phyloP scores from a whole-genome alignment of 2,888 invertebrate genomes.

The Digitonthophagus gazella region DNA sequence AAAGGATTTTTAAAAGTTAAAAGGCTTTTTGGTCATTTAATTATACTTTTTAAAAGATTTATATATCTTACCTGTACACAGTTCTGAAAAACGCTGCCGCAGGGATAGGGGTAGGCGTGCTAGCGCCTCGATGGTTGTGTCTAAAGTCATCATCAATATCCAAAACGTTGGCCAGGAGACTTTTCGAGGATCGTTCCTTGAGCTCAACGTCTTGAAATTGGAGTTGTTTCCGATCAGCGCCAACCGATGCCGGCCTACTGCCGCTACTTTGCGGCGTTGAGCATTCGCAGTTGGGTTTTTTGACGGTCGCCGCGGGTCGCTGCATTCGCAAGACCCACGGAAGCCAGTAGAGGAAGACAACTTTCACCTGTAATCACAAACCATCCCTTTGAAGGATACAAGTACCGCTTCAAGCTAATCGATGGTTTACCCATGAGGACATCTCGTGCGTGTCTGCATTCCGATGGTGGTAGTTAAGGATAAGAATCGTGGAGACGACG shows the following conservation, averaged over 20 bases:
- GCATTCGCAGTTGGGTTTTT: conserved; percentile 28
- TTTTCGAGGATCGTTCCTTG: conserved; percentile 78
- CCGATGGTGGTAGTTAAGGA: conserved; percentile 96
- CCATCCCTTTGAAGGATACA: too few relatives aligned
- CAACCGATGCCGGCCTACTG: conserved; percentile 55
- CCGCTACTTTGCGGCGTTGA: conserved; percentile 45
- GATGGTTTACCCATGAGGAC: conserved; percentile 95
- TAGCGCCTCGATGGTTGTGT: conserved; percentile 68
- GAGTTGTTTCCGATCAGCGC: conserved; percentile 48
- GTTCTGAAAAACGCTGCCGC: conserved; percentile 68
- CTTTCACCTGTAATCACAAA: conserved; percentile 68
- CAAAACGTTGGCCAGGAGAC: conserved; percentile 92
- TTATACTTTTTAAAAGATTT: not conserved
- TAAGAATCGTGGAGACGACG: conserved; percentile 95
- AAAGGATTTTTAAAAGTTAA: not conserved
- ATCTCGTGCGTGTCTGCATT: conserved; percentile 96
- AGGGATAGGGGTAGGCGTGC: conserved; percentile 55
- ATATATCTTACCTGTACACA: conserved; percentile 74
- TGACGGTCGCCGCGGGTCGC: conserved; percentile 54
- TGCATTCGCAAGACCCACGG: conserved; percentile 96
- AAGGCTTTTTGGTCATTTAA: not conserved
- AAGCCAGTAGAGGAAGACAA: conserved; percentile 94
- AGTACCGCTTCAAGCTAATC: conserved; percentile 17
- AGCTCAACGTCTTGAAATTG: conserved; percentile 52
- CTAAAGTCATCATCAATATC: conserved; percentile 97